These are phyloP conservation scores for Blennius ocellaris DNA, from an alignment of 2,113 vertebrate species.

Conservation along the genomic window DNA sequence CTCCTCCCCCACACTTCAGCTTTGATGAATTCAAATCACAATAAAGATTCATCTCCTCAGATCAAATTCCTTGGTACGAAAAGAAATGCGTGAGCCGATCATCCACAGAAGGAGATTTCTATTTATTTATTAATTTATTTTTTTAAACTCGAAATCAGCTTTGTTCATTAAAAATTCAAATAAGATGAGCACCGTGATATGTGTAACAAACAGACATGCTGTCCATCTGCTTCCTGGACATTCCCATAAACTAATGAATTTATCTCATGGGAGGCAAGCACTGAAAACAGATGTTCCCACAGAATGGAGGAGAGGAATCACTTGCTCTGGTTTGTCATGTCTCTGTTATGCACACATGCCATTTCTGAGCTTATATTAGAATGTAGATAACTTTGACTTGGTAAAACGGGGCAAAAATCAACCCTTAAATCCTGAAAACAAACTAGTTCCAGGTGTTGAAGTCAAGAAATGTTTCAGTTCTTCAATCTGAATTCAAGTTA, in stretches of 20 bases:
- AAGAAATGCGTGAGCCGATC: no score
- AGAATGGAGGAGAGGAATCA: slow-evolving; percentile 25
- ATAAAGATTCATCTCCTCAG: no score
- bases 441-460: no score
- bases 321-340: background rate
- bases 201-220: slow-evolving; percentile 25
- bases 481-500: no score
- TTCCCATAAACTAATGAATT: slow-evolving; percentile 67
- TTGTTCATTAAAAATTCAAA: background rate
- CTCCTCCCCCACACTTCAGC: background rate
- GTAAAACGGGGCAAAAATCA: no score
- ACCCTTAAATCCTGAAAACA: no score
- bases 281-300: slow-evolving; percentile 69
- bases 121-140: background rate
- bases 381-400: no score
- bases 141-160: background rate
- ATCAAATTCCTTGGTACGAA: no score
- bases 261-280: slow-evolving; percentile 63
- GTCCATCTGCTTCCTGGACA: slow-evolving; percentile 71
- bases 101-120: background rate
- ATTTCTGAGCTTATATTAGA: background rate
- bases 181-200: background rate
- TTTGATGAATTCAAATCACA: background rate
- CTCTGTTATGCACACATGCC: slow-evolving; percentile 3
- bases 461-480: no score